Evolutionary conservation across 2,888 invertebrate species (phyloP).

Genomic region (Ichneumoninae sp.): DNA sequence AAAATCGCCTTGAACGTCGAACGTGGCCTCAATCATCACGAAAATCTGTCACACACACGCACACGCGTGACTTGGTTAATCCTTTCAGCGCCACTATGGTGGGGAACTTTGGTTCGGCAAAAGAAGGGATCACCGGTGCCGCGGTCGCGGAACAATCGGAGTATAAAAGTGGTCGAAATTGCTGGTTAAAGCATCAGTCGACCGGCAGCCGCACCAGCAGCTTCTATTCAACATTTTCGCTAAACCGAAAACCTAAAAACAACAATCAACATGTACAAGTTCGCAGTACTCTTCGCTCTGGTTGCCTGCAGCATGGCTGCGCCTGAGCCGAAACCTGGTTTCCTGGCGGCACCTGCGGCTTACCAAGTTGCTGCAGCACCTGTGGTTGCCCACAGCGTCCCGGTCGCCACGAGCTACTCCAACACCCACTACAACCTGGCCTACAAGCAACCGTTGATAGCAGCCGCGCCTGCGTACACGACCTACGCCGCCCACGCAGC

Average conservation of each 20-base stretch:
- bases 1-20: too few species aligned
- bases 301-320: slow-evolving; percentile 84
- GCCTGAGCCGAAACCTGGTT: slow-evolving; percentile 77
- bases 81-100: slow-evolving; percentile 14
- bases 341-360: slow-evolving; percentile 70
- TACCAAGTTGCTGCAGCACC: slow-evolving; percentile 81
- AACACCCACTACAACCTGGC: slow-evolving; percentile 88
- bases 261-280: slow-evolving; percentile 73
- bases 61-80: slow-evolving; percentile 3
- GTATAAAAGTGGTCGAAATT: slow-evolving; percentile 73
- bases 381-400: slow-evolving; percentile 85
- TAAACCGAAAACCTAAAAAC: background rate
- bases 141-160: slow-evolving; percentile 43
- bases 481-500: slow-evolving; percentile 67
- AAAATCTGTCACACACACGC: too few species aligned
- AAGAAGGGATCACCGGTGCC: slow-evolving; percentile 51
- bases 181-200: slow-evolving; percentile 70
- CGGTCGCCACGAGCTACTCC: slow-evolving; percentile 87
- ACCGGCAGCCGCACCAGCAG: slow-evolving; percentile 61
- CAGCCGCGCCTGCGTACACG: slow-evolving; percentile 75
- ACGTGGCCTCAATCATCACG: too few species aligned
- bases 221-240: slow-evolving; percentile 21
- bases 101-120: slow-evolving; percentile 34
- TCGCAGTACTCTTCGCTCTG: slow-evolving; percentile 70
- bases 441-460: slow-evolving; percentile 74